A percentile compares a stretch with the other conserved stretches of the same genome.
phyloP scores from a whole-genome alignment of 2,113 vertebrate genomes.

The Sigmodon hispidus region DNA sequence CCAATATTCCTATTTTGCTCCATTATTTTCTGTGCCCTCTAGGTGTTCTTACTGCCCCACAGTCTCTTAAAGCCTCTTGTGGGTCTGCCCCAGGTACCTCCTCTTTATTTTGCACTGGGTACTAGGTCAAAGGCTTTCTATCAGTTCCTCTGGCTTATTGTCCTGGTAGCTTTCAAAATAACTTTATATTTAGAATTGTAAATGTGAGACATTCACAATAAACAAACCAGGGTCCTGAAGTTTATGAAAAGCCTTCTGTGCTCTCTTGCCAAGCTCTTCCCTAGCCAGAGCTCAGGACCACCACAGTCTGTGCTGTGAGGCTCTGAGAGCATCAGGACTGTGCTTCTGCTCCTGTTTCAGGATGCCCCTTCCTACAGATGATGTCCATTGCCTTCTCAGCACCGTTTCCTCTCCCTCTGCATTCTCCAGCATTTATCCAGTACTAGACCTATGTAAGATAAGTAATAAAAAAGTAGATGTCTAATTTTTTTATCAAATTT shows the following conservation, averaged over 20 bases:
- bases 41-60: background rate
- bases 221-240: conserved; percentile 6
- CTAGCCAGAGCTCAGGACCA: background rate
- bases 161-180: background rate
- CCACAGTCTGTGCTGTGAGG: background rate
- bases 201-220: background rate
- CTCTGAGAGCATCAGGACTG: background rate
- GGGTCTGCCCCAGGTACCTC: background rate
- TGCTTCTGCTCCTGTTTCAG: background rate
- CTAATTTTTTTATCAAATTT: background rate
- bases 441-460: background rate
- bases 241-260: background rate
- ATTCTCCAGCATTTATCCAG: background rate
- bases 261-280: background rate
- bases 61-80: background rate
- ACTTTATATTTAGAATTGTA: background rate
- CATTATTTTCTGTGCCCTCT: background rate
- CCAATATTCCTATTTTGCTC: background rate
- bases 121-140: background rate
- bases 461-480: conserved; percentile 3
- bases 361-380: background rate
- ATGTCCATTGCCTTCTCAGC: background rate
- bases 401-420: background rate
- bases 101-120: background rate
- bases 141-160: background rate